phyloP scores from a whole-genome alignment of 2,888 invertebrate species.

The Nomada ferruginata region DNA sequence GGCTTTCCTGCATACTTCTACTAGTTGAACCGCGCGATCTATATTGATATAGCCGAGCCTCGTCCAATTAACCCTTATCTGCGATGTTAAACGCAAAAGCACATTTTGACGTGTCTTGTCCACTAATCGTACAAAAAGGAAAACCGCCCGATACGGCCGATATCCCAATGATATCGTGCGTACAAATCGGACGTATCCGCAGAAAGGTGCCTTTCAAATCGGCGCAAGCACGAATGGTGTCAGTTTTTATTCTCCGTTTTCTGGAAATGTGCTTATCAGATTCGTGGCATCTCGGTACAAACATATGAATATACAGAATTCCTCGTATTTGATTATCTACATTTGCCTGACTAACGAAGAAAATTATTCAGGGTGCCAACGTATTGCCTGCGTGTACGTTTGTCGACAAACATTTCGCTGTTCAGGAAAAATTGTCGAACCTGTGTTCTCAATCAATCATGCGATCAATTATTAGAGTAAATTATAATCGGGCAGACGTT shows the following conservation, averaged over 20 bases:
- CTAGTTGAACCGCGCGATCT: neutral
- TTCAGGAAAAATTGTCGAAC: neutral
- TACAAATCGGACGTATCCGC: neutral
- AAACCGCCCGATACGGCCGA: conserved; percentile 5
- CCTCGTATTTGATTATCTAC: conserved; percentile 28
- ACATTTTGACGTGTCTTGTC: conserved; percentile 6
- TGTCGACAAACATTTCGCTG: neutral
- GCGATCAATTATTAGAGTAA: conserved; percentile 8
- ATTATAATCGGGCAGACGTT: neutral
- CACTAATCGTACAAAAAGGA: conserved; percentile 5
- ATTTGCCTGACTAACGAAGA: conserved; percentile 16
- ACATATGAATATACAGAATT: conserved; percentile 1
- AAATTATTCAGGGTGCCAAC: conserved; percentile 14
- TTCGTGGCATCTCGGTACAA: conserved; percentile 19
- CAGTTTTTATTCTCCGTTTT: conserved; percentile 27
- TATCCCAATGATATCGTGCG: conserved; percentile 13
- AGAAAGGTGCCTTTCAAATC: conserved; percentile 15
- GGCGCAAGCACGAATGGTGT: conserved; percentile 14
- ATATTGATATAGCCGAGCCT: conserved; percentile 5
- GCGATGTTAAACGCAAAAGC: neutral
- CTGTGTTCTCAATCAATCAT: conserved; percentile 1
- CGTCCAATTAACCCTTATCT: conserved; percentile 29
- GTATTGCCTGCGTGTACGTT: too few species aligned
- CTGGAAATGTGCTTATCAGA: conserved; percentile 42
- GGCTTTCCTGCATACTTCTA: neutral